Evolutionary conservation across 92 coral and sea anemone species (phyloP), one percentile per base, ranked within the genome.

Genomic region (Scolanthus callimorphus): DNA sequence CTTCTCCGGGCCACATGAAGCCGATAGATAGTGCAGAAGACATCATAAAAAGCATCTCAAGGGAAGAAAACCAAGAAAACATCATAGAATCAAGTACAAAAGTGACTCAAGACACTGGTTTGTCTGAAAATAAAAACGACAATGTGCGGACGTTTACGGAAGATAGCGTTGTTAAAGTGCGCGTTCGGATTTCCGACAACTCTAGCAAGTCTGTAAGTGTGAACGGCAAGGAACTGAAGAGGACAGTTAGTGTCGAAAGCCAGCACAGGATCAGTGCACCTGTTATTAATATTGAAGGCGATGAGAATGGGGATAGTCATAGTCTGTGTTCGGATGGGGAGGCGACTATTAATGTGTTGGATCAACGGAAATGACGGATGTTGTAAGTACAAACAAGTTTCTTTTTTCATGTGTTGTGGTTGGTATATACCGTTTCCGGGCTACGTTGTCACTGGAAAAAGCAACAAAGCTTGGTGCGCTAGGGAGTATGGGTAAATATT

Each of bases 131-230:
- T 6, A 6, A 6, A 34, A 53, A 66, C 41, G 73, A 31, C 51
- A 31, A 47, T 9, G 39, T 60, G 8, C 41, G 51, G 13, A 17
- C 60, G 11, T 37, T 62, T 21, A 31, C 29, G 55, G 58, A 29
- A 22, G 75, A 57, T 45, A 50, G 64, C 21, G 65, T 68, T 46
- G 21, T 68, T 13, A 68, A 68, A 68, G 75, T 68, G 20, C 51
- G 73, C 1, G 75, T 68, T 11, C 26, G 65, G 17, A 68, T 68
- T 38, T 68, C 75, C 6, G 52, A 46, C 11, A 46, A 15, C 43
- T 41, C 64, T 2, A 57, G 56, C 23, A 68, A 63, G 25, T 55
- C 55, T 55, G 57, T 45, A 11, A 25, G 19, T 25, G 60, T 51
- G 43, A 38, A 55, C 44, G 63, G 37, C 41, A 67, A 43, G 17